These are phyloP conservation scores for Nycteola revayana DNA, from an alignment of 2,888 invertebrate species.

Conservation along the genomic window DNA sequence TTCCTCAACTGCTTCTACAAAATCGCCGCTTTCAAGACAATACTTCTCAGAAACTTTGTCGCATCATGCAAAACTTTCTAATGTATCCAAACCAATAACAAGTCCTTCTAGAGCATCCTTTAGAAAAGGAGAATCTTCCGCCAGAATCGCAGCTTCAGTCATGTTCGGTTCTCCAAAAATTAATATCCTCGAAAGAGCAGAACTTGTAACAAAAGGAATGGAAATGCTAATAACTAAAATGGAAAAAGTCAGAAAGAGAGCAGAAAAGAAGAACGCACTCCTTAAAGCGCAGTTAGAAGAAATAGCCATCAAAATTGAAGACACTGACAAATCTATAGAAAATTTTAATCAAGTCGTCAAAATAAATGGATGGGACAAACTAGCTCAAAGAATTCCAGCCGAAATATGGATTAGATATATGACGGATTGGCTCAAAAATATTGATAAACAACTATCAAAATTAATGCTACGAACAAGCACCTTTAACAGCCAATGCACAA, in stretches of 20 bases:
- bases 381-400: conserved; percentile 84
- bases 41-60: neutral
- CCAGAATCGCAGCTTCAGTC: too few relatives aligned
- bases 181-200: conserved; percentile 75
- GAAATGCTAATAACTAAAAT: conserved; percentile 42
- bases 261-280: conserved; percentile 58
- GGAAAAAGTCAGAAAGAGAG: conserved; percentile 46
- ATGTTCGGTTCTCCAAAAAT: conserved; percentile 49
- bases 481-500: conserved; percentile 75
- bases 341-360: conserved; percentile 79
- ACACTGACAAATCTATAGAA: conserved; percentile 69
- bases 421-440: conserved; percentile 82
- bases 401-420: conserved; percentile 83
- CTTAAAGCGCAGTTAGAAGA: conserved; percentile 81
- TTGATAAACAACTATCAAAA: conserved; percentile 81
- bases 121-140: neutral
- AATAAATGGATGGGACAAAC: conserved; percentile 75
- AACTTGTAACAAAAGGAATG: conserved; percentile 74
- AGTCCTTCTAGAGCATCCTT: neutral
- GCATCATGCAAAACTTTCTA: neutral
- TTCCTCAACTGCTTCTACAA: too few relatives aligned
- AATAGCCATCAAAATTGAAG: conserved; percentile 69
- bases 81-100: neutral
- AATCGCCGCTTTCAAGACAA: neutral
- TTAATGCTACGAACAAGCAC: conserved; percentile 81